These are phyloP conservation scores for Phenganax stokvisi DNA, from an alignment of 92 coral and sea anemone species.

Conservation along the genomic window DNA sequence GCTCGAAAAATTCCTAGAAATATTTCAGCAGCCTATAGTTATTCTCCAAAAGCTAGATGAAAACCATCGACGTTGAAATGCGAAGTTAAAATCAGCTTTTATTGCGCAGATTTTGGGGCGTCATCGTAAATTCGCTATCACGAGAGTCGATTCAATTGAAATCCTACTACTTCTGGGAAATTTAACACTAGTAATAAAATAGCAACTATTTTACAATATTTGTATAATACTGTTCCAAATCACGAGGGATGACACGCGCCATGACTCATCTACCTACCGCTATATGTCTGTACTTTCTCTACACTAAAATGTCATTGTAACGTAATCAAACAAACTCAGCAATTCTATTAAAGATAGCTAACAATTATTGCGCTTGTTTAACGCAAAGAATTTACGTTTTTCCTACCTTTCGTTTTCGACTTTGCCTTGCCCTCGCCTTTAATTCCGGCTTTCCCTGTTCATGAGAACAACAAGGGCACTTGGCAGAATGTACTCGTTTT, in stretches of 20 bases:
- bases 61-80: not conserved
- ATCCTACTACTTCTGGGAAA: not conserved
- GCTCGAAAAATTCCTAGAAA: not conserved
- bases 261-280: not conserved
- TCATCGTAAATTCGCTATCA: conserved; percentile 5
- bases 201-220: not conserved
- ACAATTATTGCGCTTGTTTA: not conserved
- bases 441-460: conserved; percentile 75
- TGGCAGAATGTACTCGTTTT: conserved; percentile 90
- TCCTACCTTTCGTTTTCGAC: conserved; percentile 56
- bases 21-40: not conserved
- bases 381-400: not conserved
- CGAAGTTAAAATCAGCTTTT: not conserved
- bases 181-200: not conserved
- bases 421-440: conserved; percentile 67
- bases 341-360: not conserved
- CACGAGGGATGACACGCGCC: not conserved
- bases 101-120: conserved; percentile 3
- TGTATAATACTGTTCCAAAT: not conserved
- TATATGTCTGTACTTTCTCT: conserved; percentile 4
- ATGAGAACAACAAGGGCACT: conserved; percentile 92
- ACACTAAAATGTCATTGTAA: not conserved
- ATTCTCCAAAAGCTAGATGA: not conserved
- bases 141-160: conserved; percentile 10
- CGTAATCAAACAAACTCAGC: not conserved